Evolutionary conservation across 2,888 invertebrate species (phyloP).

Genomic region (Nymphalis c-album): DNA sequence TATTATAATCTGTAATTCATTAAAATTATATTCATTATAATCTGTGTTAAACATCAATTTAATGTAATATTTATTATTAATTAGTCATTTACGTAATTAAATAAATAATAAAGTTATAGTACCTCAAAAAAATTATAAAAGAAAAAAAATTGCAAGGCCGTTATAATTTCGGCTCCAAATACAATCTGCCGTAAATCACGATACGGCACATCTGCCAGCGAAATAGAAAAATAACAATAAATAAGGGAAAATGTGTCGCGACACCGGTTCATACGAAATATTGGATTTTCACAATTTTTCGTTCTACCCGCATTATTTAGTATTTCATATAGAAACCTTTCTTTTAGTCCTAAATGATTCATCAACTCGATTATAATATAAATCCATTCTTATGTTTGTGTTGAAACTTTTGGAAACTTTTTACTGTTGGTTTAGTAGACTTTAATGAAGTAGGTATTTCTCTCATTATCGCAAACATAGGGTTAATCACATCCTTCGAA

Average conservation of each 20-base stretch:
- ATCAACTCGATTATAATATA: too few species aligned
- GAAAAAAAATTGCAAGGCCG: conserved; percentile 54
- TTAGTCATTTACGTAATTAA: too few species aligned
- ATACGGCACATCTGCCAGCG: conserved; percentile 76
- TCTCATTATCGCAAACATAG: conserved; percentile 24
- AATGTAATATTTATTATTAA: too few species aligned
- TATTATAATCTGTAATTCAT: too few species aligned
- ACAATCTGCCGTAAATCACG: conserved; percentile 75
- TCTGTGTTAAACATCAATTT: too few species aligned
- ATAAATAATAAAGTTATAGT: background rate
- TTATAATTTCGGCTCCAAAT: conserved; percentile 75
- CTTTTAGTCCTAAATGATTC: too few species aligned
- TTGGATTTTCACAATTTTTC: conserved; percentile 42
- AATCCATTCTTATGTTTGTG: too few species aligned
- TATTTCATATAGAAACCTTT: background rate
- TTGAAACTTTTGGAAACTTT: too few species aligned
- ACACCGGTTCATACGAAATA: conserved; percentile 55
- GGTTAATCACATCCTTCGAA: conserved; percentile 22
- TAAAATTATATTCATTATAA: too few species aligned
- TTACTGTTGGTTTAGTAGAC: too few species aligned
- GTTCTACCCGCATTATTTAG: conserved; percentile 15
- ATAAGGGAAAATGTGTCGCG: conserved; percentile 59
- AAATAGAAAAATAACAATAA: conserved; percentile 83
- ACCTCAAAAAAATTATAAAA: background rate
- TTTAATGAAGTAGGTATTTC: conserved; percentile 6